Base-by-base conservation (phyloP, 1,140 invertebrate species). In the Magallana angulata region DNA sequence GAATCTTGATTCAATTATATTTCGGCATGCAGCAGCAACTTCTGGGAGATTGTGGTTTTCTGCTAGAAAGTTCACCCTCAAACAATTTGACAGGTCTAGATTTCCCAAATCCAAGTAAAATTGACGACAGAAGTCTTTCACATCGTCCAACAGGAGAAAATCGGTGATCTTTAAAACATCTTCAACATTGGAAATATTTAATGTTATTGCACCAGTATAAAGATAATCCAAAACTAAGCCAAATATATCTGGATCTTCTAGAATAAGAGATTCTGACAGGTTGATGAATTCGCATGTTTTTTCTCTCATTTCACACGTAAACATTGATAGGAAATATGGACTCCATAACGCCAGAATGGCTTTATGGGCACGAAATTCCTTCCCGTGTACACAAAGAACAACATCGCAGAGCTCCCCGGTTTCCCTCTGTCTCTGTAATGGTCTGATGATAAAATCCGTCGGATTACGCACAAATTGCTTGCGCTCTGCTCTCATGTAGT, bases 171-270 rank as follows among this genome's bases (percentile, higher is more conserved):
- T 90, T 4, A 94, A 84, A 18, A 94, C 85, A 88, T 98, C 98
- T 95, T 98, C 98, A 30, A 98, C 97, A 96, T 98, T 98, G 57
- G 96, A 96, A 94, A 97, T 96, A 58, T 92, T 95, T 12, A 96
- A 92, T 18, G 94, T 92, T 11, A 96, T 93, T 89, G 96, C 94
- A 14, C 98, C 98, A 91, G 98, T 97, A 93, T 99, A 99, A 94
- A 99, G 98, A 94, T 98, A 99, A 92, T 98, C 97, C 85, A 99
- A 95, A 1, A 98, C 96, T 86, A 82, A 85, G 11, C 89, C 89
- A 81, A 97, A 96, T 48, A 98, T 96, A 83, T 96, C 97, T 92
- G 97, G 97, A 86, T 92, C 91, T 83, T 94, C 93, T 58, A 94
- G 80, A 16, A 90, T 71, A 7, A 94, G 84, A 1, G 94, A 94